Evolutionary conservation across 1,140 invertebrate genomes (phyloP).

Genomic region (Physella acuta): DNA sequence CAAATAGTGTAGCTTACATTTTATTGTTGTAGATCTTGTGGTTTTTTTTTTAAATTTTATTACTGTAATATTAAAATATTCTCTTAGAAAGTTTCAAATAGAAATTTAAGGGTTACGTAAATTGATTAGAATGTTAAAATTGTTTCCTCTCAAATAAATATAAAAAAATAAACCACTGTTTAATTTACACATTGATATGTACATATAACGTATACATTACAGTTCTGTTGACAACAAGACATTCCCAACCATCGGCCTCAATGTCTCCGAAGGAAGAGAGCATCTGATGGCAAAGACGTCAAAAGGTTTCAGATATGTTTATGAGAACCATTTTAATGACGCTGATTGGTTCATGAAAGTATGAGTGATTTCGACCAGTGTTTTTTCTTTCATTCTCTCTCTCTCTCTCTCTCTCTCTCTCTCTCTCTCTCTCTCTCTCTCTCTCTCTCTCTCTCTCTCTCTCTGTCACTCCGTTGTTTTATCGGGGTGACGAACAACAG

Average conservation of each 20-base stretch:
- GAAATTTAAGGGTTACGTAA: too few species aligned
- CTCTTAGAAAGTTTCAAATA: too few species aligned
- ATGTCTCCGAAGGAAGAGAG: conserved; percentile 44
- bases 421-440: neutral
- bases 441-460: neutral
- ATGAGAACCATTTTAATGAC: conserved; percentile 54
- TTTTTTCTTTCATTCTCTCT: conserved; percentile 71
- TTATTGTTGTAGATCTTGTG: too few species aligned
- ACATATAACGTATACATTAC: conserved; percentile 18
- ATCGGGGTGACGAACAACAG: neutral
- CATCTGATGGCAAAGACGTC: conserved; percentile 45
- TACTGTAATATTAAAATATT: too few species aligned
- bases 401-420: neutral
- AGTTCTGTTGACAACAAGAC: conserved; percentile 43
- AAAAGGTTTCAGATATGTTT: conserved; percentile 74
- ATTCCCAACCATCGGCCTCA: conserved; percentile 49
- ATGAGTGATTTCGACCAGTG: conserved; percentile 57
- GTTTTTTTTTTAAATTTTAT: too few species aligned
- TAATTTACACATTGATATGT: too few species aligned
- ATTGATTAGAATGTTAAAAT: too few species aligned
- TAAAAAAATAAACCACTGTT: too few species aligned
- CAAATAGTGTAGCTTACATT: too few species aligned
- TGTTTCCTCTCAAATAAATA: too few species aligned
- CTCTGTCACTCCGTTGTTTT: too few species aligned
- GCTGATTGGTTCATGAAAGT: conserved; percentile 58